Evolutionary conservation across 2,888 invertebrate species (phyloP).

Genomic region (Halictus quadricinctus): DNA sequence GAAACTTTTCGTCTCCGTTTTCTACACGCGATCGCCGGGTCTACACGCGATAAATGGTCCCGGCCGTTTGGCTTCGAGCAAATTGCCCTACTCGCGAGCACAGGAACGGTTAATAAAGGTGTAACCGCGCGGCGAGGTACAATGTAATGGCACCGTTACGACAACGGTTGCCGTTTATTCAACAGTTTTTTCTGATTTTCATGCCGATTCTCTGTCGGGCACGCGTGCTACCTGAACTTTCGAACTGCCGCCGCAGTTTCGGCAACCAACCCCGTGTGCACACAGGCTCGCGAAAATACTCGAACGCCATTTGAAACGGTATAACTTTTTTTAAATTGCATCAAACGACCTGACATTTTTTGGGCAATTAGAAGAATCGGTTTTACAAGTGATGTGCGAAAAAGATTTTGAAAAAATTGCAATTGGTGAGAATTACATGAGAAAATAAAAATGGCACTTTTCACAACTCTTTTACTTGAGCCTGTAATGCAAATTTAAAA

Average conservation of each 20-base stretch:
- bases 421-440: too few relatives aligned
- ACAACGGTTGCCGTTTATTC: neutral
- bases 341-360: too few relatives aligned
- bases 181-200: neutral
- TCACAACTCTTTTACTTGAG: too few relatives aligned
- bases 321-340: too few relatives aligned
- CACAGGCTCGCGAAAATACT: too few relatives aligned
- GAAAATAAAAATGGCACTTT: too few relatives aligned
- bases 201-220: neutral
- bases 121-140: neutral
- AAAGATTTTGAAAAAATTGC: too few relatives aligned
- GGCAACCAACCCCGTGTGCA: neutral
- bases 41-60: conserved; percentile 5
- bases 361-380: too few relatives aligned
- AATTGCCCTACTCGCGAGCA: conserved; percentile 3
- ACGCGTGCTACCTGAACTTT: neutral
- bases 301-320: too few relatives aligned
- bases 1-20: conserved; percentile 40
- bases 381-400: too few relatives aligned
- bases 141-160: neutral
- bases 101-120: conserved; percentile 1
- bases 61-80: neutral
- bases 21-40: neutral
- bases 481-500: too few relatives aligned
- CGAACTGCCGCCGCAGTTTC: neutral